Conservation (phyloP, 2,888 invertebrate genomes). For the Euphydryas editha region DNA sequence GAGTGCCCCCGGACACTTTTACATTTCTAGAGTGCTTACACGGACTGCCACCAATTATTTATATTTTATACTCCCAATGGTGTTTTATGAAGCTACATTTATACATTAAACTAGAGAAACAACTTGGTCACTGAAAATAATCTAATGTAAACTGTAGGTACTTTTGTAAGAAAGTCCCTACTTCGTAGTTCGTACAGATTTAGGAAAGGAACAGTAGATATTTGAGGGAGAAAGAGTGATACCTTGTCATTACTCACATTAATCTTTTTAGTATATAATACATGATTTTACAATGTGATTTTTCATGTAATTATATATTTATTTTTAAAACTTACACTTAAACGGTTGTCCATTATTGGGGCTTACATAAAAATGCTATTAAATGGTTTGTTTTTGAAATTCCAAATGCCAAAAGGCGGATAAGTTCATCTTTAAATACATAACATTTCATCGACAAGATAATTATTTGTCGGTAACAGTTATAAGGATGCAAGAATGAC, state of each 20-base stretch:
- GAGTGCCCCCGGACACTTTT: slow-evolving; percentile 82
- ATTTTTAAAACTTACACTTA: too few relatives aligned
- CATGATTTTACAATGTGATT: too few relatives aligned
- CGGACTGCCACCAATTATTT: slow-evolving; percentile 19
- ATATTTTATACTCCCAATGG: slow-evolving; percentile 12
- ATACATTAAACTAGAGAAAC: slow-evolving; percentile 1
- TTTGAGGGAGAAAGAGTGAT: too few relatives aligned
- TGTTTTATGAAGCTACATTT: slow-evolving; percentile 9
- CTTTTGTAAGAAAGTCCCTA: not conserved
- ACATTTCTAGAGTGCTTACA: slow-evolving; percentile 66
- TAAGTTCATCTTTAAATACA: not conserved
- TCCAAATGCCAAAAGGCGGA: not conserved
- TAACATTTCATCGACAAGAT: not conserved
- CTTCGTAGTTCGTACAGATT: not conserved
- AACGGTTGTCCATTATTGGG: too few relatives aligned
- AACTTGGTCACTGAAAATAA: not conserved
- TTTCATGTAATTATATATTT: too few relatives aligned
- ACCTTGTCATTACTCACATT: too few relatives aligned
- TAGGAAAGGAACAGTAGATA: too few relatives aligned
- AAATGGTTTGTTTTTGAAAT: too few relatives aligned
- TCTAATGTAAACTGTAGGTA: not conserved
- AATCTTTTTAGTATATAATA: too few relatives aligned
- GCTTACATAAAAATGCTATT: too few relatives aligned
- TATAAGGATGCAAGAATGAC: slow-evolving; percentile 10
- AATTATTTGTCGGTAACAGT: slow-evolving; percentile 3